phyloP scores from a whole-genome alignment of 1,140 invertebrate genomes.

The Chironomus striatipennis region DNA sequence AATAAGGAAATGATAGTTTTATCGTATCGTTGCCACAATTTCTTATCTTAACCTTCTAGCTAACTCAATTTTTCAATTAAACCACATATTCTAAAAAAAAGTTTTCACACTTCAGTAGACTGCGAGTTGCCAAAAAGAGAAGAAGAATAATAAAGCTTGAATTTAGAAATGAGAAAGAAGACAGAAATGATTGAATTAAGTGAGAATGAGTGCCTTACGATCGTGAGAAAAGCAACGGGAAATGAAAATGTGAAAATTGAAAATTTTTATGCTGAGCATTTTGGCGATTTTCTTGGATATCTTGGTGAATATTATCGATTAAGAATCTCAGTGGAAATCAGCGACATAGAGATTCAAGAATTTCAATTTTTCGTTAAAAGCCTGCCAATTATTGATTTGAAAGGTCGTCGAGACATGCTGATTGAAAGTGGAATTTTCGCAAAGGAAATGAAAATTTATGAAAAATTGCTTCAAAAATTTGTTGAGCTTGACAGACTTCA shows the following conservation, averaged over 20 bases:
- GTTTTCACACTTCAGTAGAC: too few relatives aligned
- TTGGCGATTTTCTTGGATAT: not conserved
- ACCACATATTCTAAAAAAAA: too few relatives aligned
- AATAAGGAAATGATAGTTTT: too few relatives aligned
- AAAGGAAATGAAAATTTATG: not conserved
- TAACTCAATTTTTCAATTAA: too few relatives aligned
- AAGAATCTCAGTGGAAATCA: not conserved
- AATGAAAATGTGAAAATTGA: not conserved
- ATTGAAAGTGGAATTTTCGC: not conserved
- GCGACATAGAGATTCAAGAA: not conserved
- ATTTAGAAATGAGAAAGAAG: too few relatives aligned
- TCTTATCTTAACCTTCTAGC: too few relatives aligned
- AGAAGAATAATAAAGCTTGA: too few relatives aligned
- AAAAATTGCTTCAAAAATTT: not conserved
- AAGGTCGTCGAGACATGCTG: not conserved
- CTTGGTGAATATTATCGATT: conserved; percentile 20
- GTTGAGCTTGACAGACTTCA: not conserved
- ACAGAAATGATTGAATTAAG: too few relatives aligned
- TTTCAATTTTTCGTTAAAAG: not conserved
- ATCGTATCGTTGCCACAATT: too few relatives aligned
- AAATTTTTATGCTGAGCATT: not conserved
- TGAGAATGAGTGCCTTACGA: too few relatives aligned
- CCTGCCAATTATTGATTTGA: not conserved
- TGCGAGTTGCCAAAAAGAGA: too few relatives aligned
- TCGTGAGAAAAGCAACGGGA: too few relatives aligned